phyloP scores from a whole-genome alignment of 2,888 invertebrate genomes.

The Amphimallon solstitiale region DNA sequence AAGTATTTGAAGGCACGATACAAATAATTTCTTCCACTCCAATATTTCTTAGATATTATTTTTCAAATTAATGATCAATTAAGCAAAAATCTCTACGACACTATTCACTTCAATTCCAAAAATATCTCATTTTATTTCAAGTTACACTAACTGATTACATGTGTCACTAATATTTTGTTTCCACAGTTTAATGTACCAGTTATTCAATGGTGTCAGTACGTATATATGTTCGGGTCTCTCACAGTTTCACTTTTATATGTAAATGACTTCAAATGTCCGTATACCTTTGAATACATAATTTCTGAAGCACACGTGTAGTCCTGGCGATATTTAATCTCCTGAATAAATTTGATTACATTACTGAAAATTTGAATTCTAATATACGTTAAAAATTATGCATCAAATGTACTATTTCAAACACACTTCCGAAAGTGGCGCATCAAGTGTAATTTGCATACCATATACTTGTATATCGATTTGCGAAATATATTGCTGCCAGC shows the following conservation, averaged over 20 bases:
- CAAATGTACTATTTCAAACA: conserved; percentile 7
- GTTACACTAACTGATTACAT: neutral
- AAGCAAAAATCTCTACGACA: too few relatives aligned
- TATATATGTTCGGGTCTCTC: conserved; percentile 19
- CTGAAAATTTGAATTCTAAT: conserved; percentile 31
- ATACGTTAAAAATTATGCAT: conserved; percentile 34
- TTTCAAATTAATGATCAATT: too few relatives aligned
- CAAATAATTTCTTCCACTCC: too few relatives aligned
- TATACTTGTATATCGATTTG: neutral
- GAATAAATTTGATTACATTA: conserved; percentile 34
- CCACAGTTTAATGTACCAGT: neutral
- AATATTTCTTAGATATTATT: too few relatives aligned
- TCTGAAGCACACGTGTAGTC: neutral
- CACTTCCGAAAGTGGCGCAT: conserved; percentile 5
- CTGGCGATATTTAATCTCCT: conserved; percentile 31
- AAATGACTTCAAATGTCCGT: conserved; percentile 31
- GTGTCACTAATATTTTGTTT: neutral
- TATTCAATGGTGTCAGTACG: conserved; percentile 12
- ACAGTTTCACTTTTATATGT: conserved; percentile 31
- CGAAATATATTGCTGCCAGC: too few relatives aligned
- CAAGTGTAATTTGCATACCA: conserved; percentile 21
- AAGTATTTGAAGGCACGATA: too few relatives aligned
- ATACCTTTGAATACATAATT: conserved; percentile 33
- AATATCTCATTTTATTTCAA: too few relatives aligned
- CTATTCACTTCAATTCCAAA: too few relatives aligned